A percentile compares a stretch with the other conserved stretches of the same genome.
These are phyloP conservation scores for Xyrichtys novacula DNA, from an alignment of 2,797 vertebrate species.

Conservation along the genomic window DNA sequence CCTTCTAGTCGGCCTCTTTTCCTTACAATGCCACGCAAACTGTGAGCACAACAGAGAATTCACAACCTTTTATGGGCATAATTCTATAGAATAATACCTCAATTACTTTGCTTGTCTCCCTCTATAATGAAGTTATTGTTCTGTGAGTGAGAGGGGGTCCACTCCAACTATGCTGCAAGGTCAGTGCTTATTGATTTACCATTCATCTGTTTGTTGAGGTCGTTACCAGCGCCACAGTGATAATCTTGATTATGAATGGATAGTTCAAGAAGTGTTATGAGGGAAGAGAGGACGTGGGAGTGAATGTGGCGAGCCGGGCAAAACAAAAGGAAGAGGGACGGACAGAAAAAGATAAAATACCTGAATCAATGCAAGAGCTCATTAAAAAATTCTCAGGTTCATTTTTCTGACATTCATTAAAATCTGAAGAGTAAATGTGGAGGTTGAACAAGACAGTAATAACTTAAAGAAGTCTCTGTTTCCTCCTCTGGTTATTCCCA, in stretches of 20 bases:
- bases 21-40: background rate
- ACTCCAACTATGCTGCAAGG: slow-evolving; percentile 67
- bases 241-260: slow-evolving; percentile 67
- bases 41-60: slow-evolving; percentile 17
- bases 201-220: slow-evolving; percentile 73
- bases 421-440: slow-evolving; percentile 7
- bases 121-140: slow-evolving; percentile 71
- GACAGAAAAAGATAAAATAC: slow-evolving; percentile 6
- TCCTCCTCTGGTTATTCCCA: slow-evolving; percentile 18
- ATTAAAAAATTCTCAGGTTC: background rate
- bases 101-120: slow-evolving; percentile 62
- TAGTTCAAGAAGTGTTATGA: slow-evolving; percentile 35
- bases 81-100: slow-evolving; percentile 57
- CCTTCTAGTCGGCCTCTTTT: slow-evolving; percentile 21
- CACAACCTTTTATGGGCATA: slow-evolving; percentile 42
- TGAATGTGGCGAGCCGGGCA: background rate
- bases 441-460: background rate
- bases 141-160: slow-evolving; percentile 51
- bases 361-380: slow-evolving; percentile 22
- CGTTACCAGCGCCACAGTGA: slow-evolving; percentile 60
- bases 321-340: slow-evolving; percentile 4
- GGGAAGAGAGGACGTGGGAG: slow-evolving; percentile 6
- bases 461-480: slow-evolving; percentile 2
- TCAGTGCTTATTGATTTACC: slow-evolving; percentile 76
- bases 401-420: slow-evolving; percentile 40